Evolutionary conservation across 2,888 invertebrate genomes (phyloP).

Genomic region (Drosophila fungiperda): DNA sequence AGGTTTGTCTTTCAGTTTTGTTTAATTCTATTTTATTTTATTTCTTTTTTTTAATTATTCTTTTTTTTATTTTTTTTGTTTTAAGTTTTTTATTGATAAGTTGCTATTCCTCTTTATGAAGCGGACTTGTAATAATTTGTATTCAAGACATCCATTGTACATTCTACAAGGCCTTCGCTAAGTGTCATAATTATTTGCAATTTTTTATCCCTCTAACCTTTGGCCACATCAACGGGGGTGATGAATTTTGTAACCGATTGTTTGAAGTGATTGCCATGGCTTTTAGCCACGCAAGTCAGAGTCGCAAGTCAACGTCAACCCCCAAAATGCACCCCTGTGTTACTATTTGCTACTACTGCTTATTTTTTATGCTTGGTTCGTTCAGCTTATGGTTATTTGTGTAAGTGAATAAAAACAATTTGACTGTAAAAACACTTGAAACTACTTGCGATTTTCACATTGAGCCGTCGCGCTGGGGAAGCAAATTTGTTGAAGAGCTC

Average conservation of each 20-base stretch:
- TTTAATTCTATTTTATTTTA: slow-evolving; percentile 67
- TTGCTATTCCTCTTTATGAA: neutral
- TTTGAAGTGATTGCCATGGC: slow-evolving; percentile 26
- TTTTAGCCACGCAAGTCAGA: slow-evolving; percentile 35
- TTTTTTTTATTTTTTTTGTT: slow-evolving; percentile 5
- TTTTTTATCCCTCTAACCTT: neutral
- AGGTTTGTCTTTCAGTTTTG: slow-evolving; percentile 89
- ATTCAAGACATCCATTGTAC: neutral
- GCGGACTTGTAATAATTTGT: neutral
- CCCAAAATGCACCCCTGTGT: slow-evolving; percentile 53
- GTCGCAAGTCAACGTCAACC: slow-evolving; percentile 49
- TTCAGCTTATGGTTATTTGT: slow-evolving; percentile 63
- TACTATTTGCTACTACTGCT: slow-evolving; percentile 47
- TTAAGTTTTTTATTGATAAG: neutral
- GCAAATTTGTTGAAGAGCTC: slow-evolving; percentile 35
- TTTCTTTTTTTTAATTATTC: slow-evolving; percentile 18
- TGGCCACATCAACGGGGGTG: slow-evolving; percentile 3
- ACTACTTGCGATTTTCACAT: slow-evolving; percentile 71
- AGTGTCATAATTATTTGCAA: slow-evolving; percentile 9
- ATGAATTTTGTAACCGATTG: slow-evolving; percentile 28
- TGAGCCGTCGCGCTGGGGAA: slow-evolving; percentile 29
- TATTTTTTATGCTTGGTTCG: slow-evolving; percentile 27
- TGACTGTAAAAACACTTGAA: slow-evolving; percentile 77
- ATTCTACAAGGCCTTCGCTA: neutral
- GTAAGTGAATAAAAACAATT: slow-evolving; percentile 78